Evolutionary conservation across 2,888 invertebrate species (phyloP), one percentile per base, ranked within the genome.

Genomic region (Spisula subtruncata): DNA sequence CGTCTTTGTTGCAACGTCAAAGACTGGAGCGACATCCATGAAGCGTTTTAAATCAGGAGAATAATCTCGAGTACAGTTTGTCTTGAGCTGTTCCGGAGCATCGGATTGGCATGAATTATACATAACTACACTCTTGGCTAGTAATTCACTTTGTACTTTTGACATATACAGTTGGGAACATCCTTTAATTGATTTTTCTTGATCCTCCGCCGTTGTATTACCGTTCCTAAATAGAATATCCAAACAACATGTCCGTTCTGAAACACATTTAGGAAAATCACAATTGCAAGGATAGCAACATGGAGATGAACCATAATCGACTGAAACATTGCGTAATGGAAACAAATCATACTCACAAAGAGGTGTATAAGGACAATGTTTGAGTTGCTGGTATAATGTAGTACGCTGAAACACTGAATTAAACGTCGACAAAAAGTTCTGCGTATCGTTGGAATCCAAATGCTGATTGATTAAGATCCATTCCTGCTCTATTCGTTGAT

Each of bases 1-100:
- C 0, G 4, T 20, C 41, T 29, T 16, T 20, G 29, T 75, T 0
- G 8, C 20, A 6, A 51, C 51, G 29, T 48, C 48, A 1, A 75
- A 48, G n/a, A 51, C 71, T 10, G 84, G 84, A 14, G 75, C n/a
- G 25, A 25, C 18, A 18, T 35, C 35, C 1, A 18, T 18, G 6
- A 48, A 41, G 46, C 10, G 1, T 32, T 32, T 20, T 51, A 75
- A 20, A 10, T 51, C 71, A 0, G 25, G 18, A 16, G 84, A 51
- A 25, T 84, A 84, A 29, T 66, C 71, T 51, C 84, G 71, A 20
- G 75, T 46, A 51, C 84, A 84, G 46, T 84, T 84, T 6, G 32
- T 8, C 18, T 5, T 5, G 10, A 84, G 25, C 29, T 32, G n/a
- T 18, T 16, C 29, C 20, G 16, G 29, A 8, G 75, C 48, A 0